Percentiles rank a stretch among this genome's conserved stretches.
Conservation (phyloP, 2,113 vertebrate genomes). For the Aldabrachelys gigantea region DNA sequence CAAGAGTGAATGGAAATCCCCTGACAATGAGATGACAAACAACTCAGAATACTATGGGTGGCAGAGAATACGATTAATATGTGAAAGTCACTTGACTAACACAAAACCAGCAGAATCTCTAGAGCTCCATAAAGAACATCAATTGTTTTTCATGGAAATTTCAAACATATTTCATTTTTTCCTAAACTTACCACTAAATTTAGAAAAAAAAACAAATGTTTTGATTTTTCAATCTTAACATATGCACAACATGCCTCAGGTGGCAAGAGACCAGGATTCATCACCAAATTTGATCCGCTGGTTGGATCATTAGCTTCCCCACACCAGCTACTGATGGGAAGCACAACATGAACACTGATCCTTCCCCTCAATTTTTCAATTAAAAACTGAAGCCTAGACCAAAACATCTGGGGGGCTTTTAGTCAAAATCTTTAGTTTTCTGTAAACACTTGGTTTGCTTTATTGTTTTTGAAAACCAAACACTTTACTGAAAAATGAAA, state of each 20-base stretch:
- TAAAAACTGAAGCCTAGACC: background rate
- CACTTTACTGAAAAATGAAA: background rate
- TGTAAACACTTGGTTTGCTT: background rate
- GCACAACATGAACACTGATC: no score
- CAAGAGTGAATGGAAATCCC: slow-evolving; percentile 4
- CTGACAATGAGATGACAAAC: background rate
- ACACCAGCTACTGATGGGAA: no score
- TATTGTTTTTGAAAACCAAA: background rate
- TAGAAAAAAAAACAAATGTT: background rate
- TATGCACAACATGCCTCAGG: no score
- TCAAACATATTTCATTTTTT: background rate
- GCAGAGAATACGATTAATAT: background rate
- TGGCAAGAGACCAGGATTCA: no score
- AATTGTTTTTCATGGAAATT: background rate
- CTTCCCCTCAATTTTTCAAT: no score
- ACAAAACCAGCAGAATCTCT: background rate
- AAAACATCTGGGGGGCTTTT: background rate
- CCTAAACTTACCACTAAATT: background rate
- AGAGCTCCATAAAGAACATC: background rate
- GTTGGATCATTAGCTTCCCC: no score
- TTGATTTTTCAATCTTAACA: background rate
- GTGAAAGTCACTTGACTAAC: background rate
- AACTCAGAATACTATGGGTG: background rate
- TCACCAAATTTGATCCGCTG: no score
- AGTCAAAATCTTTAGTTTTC: background rate